Evolutionary conservation across 2,888 invertebrate species (phyloP).

Genomic region (Drosophila picticornis): DNA sequence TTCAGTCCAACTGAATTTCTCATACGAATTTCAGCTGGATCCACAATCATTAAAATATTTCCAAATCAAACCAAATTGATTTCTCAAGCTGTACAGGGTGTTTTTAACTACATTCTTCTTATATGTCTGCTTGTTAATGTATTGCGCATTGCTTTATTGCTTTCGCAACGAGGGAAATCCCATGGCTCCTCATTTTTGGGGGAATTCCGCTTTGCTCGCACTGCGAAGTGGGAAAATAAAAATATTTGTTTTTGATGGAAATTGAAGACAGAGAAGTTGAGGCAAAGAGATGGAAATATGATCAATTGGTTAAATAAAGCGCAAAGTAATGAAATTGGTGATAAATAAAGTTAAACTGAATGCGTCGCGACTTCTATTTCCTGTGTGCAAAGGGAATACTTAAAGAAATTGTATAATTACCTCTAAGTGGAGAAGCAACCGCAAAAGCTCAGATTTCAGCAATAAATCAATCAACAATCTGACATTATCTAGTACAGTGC

Average conservation of each 20-base stretch:
- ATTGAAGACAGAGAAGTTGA: conserved; percentile 39
- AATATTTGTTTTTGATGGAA: conserved; percentile 67
- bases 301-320: conserved; percentile 8
- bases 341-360: conserved; percentile 1
- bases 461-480: conserved; percentile 19
- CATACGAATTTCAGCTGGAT: neutral
- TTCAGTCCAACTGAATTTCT: neutral
- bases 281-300: conserved; percentile 9
- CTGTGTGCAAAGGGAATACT: neutral
- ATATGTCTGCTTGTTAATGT: conserved; percentile 1
- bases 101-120: neutral
- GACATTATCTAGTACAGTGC: neutral
- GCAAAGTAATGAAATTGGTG: conserved; percentile 6
- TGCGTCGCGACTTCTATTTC: neutral
- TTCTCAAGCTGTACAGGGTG: neutral
- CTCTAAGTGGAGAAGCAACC: neutral
- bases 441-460: neutral
- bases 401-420: neutral
- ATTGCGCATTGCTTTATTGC: conserved; percentile 11
- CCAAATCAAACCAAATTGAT: neutral
- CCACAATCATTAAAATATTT: neutral
- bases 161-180: conserved; percentile 14
- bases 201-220: conserved; percentile 22
- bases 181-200: neutral
- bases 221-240: conserved; percentile 50